These are phyloP conservation scores for Conomelus anceps DNA, from an alignment of 2,888 invertebrate species.

Conservation along the genomic window DNA sequence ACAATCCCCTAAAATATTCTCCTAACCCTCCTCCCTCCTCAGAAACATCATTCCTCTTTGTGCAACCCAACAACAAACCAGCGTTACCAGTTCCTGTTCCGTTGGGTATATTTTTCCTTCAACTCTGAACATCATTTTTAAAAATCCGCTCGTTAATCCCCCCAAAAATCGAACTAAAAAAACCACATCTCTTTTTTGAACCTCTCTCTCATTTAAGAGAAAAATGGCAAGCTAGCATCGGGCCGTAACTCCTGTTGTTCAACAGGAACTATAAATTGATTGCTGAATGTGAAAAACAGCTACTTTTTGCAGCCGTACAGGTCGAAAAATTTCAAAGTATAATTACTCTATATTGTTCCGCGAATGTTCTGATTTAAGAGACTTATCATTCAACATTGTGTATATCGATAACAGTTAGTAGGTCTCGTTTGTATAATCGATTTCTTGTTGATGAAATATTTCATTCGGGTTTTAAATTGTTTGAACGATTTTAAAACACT, in stretches of 20 bases:
- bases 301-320: neutral
- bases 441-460: neutral
- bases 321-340: neutral
- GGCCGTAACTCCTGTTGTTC: neutral
- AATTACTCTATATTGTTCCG: neutral
- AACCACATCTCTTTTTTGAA: neutral
- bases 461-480: neutral
- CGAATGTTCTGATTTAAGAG: neutral
- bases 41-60: neutral
- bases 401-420: neutral
- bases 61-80: neutral
- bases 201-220: neutral
- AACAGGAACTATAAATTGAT: neutral
- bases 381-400: neutral
- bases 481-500: too few relatives aligned
- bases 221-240: neutral
- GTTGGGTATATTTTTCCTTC: neutral
- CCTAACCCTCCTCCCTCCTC: neutral
- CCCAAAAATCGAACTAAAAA: neutral
- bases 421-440: neutral
- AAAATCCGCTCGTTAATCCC: neutral
- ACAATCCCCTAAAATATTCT: slow-evolving; percentile 3
- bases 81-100: neutral
- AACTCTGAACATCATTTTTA: neutral
- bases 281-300: neutral